Base-by-base conservation (phyloP, 2,797 vertebrate species). In the Fratercula arctica region DNA sequence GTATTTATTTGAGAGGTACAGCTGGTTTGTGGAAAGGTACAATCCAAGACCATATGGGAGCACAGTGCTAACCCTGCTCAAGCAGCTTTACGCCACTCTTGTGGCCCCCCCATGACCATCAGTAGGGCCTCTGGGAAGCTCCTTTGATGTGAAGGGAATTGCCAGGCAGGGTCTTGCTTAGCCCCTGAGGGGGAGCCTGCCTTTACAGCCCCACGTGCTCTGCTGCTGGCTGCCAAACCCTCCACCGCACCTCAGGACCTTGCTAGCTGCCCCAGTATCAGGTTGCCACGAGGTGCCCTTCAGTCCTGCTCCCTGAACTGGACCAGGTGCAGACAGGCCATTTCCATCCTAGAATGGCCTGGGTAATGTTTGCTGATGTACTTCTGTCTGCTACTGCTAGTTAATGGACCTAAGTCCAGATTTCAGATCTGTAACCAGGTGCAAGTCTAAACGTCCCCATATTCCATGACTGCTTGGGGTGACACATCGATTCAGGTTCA, bases 1-100 rank as follows among this genome's bases (percentile, higher is more conserved):
- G 28, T 89, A 75, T 97, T 96, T 94, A 80, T 94, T 95, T 81
- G 90, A 93, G 94, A 96, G 89, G 66, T 96, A 89, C 94, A 96
- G 94, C 94, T 93, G 93, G 85, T 90, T 94, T 95, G 46, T 84
- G 69, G 85, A 92, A 97, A 96, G 87, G 89, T 96, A 92, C 87
- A 95, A 84, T 90, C 69, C 87, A 81, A 76, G 94, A 81, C 89
- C 76, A 84, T 86, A 91, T 82, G 94, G 73, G 76, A 96, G 46
- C 66, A 20, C 35, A 8, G 20, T 63, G 53, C 92, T 87, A 89
- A 84, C 93, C 17, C 75, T 31, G 26, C 57, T 61, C 82, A 64
- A 82, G 78, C 84, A 87, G 95, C 45, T 92, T 95, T 94, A 29
- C 0, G 0, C 26, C 57, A 59, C 41, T 85, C 19, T 73, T 81